Percentiles rank a stretch among this genome's conserved stretches.
Conservation (phyloP, 2,888 invertebrate species). For the Melinopterus prodromus region DNA sequence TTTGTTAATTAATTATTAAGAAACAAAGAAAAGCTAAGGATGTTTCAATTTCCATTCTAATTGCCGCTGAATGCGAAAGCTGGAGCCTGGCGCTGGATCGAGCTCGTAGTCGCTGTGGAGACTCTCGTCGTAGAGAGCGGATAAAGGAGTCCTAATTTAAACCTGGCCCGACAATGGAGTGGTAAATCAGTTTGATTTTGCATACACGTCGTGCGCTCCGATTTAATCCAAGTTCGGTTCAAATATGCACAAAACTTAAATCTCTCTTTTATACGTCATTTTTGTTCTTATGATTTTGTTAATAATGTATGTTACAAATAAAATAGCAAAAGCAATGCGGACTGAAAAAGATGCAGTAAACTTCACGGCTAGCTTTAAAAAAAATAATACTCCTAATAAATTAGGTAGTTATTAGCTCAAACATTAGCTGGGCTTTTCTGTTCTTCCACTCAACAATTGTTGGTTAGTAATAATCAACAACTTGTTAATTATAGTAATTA, state of each 20-base stretch:
- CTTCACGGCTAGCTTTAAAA: too few species aligned
- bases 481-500: too few species aligned
- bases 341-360: too few species aligned
- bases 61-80: conserved; percentile 47
- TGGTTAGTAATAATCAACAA: too few species aligned
- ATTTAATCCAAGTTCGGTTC: not conserved
- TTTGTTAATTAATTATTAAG: conserved; percentile 44
- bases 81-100: conserved; percentile 28
- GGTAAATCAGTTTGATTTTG: conserved; percentile 39
- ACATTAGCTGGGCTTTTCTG: too few species aligned
- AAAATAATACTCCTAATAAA: too few species aligned
- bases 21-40: conserved; percentile 39
- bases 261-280: not conserved
- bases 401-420: too few species aligned
- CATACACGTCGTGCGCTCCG: conserved; percentile 34
- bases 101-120: not conserved
- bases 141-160: conserved; percentile 37
- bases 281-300: too few species aligned
- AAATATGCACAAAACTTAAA: not conserved
- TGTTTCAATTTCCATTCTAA: conserved; percentile 48
- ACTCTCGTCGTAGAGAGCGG: conserved; percentile 17
- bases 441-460: too few species aligned
- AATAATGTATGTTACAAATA: too few species aligned
- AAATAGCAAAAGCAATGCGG: too few species aligned
- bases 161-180: conserved; percentile 38